Base-by-base conservation (phyloP, 2,888 invertebrate species). In the Linnaemya vulpina region DNA sequence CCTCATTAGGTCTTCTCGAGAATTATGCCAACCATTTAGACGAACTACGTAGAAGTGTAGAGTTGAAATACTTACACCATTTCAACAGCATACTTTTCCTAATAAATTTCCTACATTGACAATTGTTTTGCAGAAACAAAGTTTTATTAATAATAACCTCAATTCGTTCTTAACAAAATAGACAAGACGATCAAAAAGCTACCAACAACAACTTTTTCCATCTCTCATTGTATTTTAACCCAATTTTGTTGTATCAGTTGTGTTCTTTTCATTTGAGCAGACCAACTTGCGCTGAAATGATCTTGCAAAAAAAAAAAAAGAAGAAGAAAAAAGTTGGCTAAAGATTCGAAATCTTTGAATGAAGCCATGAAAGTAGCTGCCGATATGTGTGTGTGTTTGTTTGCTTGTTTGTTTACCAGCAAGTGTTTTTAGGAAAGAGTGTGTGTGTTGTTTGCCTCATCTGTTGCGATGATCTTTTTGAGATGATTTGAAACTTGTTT, bases 91-190 rank as follows among this genome's bases (percentile, higher is more conserved):
- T 49, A 15, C 17, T 25, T 22, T 20, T 46, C 46, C 1, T 22
- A 30, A 49, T n/a, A 40, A 49, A 3, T 51, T 46, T 7, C 53
- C 40, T 20, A 13, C 60, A 68, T 17, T 60, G 62, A 13, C 49
- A 76, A 60, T 20, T 17, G 40, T 60, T 43, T 9, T 40, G 15
- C 49, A 30, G 43, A 25, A 43, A 25, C 51, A 62, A 55, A 77
- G 70, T 60, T 77, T 77, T 60, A 11, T 46, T 62, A 46, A 81
- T 70, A 81, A 84, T 77, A 77, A 84, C 84, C 81, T 77, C 81
- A 81, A 73, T 84, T 81, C 73, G 10, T 49, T 81, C 62, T 40
- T 38, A 8, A n/a, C 43, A 15, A 67, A 49, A 58, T 40, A 67
- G 51, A 46, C 25, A 83, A 62, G 51, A 78, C 40, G 73, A 73